A percentile compares a stretch with the other conserved stretches of the same genome.
These are phyloP conservation scores for Chamaetylas fuelleborni DNA, from an alignment of 2,113 vertebrate genomes.

Conservation along the genomic window DNA sequence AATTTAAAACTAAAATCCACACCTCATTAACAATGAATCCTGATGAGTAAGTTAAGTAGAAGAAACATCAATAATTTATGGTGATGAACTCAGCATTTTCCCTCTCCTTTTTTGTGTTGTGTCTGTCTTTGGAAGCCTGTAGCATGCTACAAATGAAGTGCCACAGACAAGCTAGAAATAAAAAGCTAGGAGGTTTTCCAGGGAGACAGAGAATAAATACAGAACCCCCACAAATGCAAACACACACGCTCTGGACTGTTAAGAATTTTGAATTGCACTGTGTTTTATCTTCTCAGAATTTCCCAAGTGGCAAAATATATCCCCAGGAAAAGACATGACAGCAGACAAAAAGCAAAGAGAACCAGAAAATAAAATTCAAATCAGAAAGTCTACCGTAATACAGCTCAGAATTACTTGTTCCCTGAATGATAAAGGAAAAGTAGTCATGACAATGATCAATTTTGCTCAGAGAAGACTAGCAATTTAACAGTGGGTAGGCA, in stretches of 20 bases:
- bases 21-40: conserved; percentile 68
- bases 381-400: not conserved
- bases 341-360: not conserved
- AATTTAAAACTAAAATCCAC: conserved; percentile 64
- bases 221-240: conserved; percentile 41
- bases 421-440: conserved; percentile 14
- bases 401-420: not conserved
- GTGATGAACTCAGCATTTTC: conserved; percentile 64
- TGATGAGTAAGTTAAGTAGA: conserved; percentile 65
- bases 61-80: conserved; percentile 66
- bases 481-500: not conserved
- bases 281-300: conserved; percentile 47
- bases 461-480: not conserved
- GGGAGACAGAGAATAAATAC: conserved; percentile 56
- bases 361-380: conserved; percentile 45
- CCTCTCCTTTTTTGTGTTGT: conserved; percentile 12
- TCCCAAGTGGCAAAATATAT: conserved; percentile 34
- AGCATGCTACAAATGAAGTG: conserved; percentile 42
- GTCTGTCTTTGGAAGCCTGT: conserved; percentile 47
- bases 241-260: conserved; percentile 33
- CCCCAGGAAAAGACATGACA: conserved; percentile 37
- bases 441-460: conserved; percentile 10
- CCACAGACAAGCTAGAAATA: conserved; percentile 26
- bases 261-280: conserved; percentile 5
- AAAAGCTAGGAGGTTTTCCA: conserved; percentile 48